Conservation (phyloP, 2,113 vertebrate genomes). For the Spea multiplicata region DNA sequence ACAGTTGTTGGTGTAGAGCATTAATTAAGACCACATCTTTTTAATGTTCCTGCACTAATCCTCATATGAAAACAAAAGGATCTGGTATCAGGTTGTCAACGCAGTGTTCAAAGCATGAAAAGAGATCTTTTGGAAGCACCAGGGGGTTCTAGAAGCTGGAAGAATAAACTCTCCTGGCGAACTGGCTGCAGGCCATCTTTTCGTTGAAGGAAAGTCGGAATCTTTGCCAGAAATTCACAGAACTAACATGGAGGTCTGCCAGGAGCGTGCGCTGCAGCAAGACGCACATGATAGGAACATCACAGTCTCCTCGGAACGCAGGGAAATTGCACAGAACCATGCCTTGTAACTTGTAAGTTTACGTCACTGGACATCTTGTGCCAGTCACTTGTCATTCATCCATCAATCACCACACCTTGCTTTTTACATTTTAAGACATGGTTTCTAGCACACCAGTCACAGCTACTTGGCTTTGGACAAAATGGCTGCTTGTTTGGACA, state of each 20-base stretch:
- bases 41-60: slow-evolving; percentile 5
- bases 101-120: slow-evolving; percentile 3
- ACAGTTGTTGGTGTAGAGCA: neutral
- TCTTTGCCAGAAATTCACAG: slow-evolving; percentile 52
- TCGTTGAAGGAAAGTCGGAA: slow-evolving; percentile 46
- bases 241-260: slow-evolving; percentile 46
- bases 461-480: too few species aligned
- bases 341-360: too few species aligned
- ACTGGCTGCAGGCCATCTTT: slow-evolving; percentile 43
- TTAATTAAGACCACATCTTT: slow-evolving; percentile 25
- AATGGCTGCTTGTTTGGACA: too few species aligned
- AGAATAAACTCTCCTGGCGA: slow-evolving; percentile 46
- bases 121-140: slow-evolving; percentile 29
- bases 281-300: neutral
- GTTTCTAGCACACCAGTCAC: too few species aligned
- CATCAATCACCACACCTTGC: too few species aligned
- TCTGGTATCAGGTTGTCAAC: slow-evolving; percentile 11
- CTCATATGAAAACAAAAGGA: slow-evolving; percentile 10
- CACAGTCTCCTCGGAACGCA: too few species aligned
- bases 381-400: too few species aligned
- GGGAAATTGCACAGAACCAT: too few species aligned
- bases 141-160: slow-evolving; percentile 35
- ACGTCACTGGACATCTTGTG: too few species aligned
- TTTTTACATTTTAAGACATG: too few species aligned
- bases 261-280: slow-evolving; percentile 37